A percentile compares a stretch with the other conserved stretches of the same genome.
Conservation (phyloP, 2,113 vertebrate species). For the Pseudorhombus dupliciocellatus region DNA sequence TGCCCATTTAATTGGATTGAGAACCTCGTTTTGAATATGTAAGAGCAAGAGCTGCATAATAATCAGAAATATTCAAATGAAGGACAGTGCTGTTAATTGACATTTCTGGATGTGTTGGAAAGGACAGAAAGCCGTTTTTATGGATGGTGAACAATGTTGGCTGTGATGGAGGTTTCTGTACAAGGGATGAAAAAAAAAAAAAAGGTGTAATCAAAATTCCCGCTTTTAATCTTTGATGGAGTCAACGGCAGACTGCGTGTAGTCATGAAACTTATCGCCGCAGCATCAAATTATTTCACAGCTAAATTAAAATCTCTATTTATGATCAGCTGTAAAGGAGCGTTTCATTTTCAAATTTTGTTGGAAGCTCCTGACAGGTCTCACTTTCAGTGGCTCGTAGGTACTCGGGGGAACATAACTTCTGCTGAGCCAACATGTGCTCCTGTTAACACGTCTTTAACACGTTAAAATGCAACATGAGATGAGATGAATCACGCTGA, state of each 20-base stretch:
- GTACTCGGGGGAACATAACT: background rate
- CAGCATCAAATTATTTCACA: slow-evolving; percentile 4
- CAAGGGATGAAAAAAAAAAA: slow-evolving; percentile 22
- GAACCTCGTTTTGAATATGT: slow-evolving; percentile 77
- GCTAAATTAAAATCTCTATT: slow-evolving; percentile 14
- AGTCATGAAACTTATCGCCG: slow-evolving; percentile 7
- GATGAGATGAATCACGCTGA: slow-evolving; percentile 22
- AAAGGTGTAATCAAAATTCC: slow-evolving; percentile 23
- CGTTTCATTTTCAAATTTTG: background rate
- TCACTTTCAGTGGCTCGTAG: background rate
- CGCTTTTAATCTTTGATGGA: slow-evolving; percentile 25
- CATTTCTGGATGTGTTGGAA: slow-evolving; percentile 65
- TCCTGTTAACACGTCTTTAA: slow-evolving; percentile 30
- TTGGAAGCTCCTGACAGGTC: background rate
- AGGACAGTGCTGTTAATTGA: slow-evolving; percentile 73
- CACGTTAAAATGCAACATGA: slow-evolving; percentile 7
- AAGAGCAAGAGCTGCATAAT: slow-evolving; percentile 74
- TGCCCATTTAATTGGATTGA: slow-evolving; percentile 80
- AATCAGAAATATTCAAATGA: slow-evolving; percentile 80
- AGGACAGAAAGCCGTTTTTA: slow-evolving; percentile 45
- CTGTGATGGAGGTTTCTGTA: slow-evolving; percentile 35
- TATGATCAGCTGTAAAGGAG: slow-evolving; percentile 8
- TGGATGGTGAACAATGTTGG: slow-evolving; percentile 42
- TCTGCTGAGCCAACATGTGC: background rate
- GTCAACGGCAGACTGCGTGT: slow-evolving; percentile 4